phyloP scores from a whole-genome alignment of 2,888 invertebrate genomes.

The Scelioninae gen. 1 region DNA sequence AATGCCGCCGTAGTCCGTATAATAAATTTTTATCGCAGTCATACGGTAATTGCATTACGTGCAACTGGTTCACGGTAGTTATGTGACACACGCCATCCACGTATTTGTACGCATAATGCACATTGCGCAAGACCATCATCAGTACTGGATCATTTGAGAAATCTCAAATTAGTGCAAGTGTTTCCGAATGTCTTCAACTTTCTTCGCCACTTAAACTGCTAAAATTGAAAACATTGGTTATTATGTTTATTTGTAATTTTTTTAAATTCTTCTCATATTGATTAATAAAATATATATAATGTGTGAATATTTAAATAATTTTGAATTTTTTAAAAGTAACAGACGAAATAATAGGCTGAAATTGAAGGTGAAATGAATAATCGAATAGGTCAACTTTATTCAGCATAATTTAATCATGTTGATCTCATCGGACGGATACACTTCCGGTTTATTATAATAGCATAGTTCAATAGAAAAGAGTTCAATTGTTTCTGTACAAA shows the following conservation, averaged over 20 bases:
- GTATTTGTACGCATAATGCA: slow-evolving; percentile 73
- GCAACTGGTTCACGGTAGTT: slow-evolving; percentile 78
- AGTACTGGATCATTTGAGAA: slow-evolving; percentile 49
- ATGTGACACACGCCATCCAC: slow-evolving; percentile 63
- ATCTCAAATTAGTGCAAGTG: slow-evolving; percentile 44
- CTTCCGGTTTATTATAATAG: neutral
- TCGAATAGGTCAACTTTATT: neutral
- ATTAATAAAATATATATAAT: too few species aligned
- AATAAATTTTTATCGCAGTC: slow-evolving; percentile 79
- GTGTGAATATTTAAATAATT: too few species aligned
- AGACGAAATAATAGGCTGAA: too few species aligned
- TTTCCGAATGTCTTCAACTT: slow-evolving; percentile 36
- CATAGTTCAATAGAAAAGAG: slow-evolving; percentile 1
- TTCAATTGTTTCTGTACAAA: neutral
- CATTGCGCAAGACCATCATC: slow-evolving; percentile 64
- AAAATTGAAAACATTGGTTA: neutral
- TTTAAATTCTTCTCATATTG: too few species aligned
- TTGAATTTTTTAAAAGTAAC: too few species aligned
- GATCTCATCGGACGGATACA: neutral
- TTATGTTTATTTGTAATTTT: too few species aligned
- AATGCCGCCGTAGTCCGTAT: slow-evolving; percentile 65
- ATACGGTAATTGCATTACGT: slow-evolving; percentile 78
- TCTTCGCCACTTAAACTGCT: slow-evolving; percentile 3
- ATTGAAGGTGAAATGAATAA: slow-evolving; percentile 1
- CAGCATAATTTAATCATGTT: slow-evolving; percentile 5